A percentile compares a stretch with the other conserved stretches of the same genome.
phyloP scores from a whole-genome alignment of 1,140 invertebrate genomes.

The Hycleus cichorii region DNA sequence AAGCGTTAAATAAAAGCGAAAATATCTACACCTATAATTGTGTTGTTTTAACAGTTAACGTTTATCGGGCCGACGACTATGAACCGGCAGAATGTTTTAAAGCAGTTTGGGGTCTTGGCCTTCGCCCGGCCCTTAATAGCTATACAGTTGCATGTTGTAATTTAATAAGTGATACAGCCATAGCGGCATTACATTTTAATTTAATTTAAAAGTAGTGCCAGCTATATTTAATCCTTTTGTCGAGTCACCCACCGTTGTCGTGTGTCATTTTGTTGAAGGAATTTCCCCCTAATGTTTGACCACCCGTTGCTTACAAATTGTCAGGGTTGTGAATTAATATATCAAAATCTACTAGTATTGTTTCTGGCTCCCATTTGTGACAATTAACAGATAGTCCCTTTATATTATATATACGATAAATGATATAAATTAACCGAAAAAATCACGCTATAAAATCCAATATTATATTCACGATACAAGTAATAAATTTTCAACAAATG shows the following conservation, averaged over 20 bases:
- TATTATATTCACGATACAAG: too few species aligned
- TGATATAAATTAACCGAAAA: too few species aligned
- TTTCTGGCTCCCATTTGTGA: constrained; percentile 14
- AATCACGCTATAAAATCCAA: too few species aligned
- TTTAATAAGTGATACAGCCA: constrained; percentile 32
- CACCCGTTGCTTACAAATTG: constrained; percentile 22
- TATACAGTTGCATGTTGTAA: constrained; percentile 31
- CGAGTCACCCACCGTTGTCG: constrained; percentile 20
- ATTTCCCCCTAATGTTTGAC: constrained; percentile 15
- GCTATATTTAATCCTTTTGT: constrained; percentile 23
- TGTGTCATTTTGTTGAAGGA: constrained; percentile 14
- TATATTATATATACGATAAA: not conserved
- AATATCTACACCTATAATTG: too few species aligned
- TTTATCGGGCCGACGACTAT: not conserved
- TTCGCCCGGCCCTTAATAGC: constrained; percentile 17
- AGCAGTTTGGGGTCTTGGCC: constrained; percentile 11
- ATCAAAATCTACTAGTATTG: constrained; percentile 17
- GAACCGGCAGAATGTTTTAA: constrained; percentile 7
- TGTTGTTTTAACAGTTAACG: too few species aligned
- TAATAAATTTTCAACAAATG: constrained; percentile 1
- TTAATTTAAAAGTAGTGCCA: constrained; percentile 26
- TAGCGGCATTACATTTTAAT: constrained; percentile 31
- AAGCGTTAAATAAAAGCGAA: too few species aligned
- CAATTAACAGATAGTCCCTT: constrained; percentile 9
- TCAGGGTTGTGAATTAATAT: constrained; percentile 23